Evolutionary conservation across 92 coral and sea anemone genomes (phyloP), one percentile per base, ranked within the genome.

Genomic region (Plumapathes pennacea): DNA sequence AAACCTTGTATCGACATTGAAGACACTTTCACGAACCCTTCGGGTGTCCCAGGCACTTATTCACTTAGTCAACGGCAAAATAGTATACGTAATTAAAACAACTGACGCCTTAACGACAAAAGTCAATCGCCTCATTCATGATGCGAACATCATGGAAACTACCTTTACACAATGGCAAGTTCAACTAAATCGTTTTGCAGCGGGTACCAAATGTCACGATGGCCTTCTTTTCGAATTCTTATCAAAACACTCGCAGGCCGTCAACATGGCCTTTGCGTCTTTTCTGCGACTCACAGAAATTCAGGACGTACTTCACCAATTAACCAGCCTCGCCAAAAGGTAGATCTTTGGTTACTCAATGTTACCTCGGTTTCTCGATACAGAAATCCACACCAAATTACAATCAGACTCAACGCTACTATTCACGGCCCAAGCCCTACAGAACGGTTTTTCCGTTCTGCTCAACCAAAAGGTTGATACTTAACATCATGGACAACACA

Each of bases 241-340:
- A 5, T 64, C 81, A 4, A 54, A 74, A 56, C 45, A 48, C 23
- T 51, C 73, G 2, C 32, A 41, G 3, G 73, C 62, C 26, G 22
- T 74, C n/a, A 64, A 64, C n/a, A 37, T 66, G 5, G 73, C 73
- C 14, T 74, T 74, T 38, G 12, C 62, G 6, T 29, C 54, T 6
- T 4, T 63, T 0, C 19, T 64, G 24, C 62, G 67, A 19, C 17
- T 74, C 20, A 39, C 54, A 30, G 74, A 64, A 54, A 45, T 54
- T 7, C 67, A 74, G 38, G 67, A 64, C 47, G 39, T 42, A 4
- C 13, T 73, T 27, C 50, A 53, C 25, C 81, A 73, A 9, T 15
- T 73, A 3, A 31, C 62, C 3, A 61, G 27, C 11, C 24, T 71
- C 7, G 57, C 48, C 14, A 38, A 50, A n/a, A 61, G 39, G 14